Percentiles rank a stretch among this genome's conserved stretches.
Evolutionary conservation across 2,888 invertebrate genomes (phyloP).

Genomic region (Leptopilina syphax): DNA sequence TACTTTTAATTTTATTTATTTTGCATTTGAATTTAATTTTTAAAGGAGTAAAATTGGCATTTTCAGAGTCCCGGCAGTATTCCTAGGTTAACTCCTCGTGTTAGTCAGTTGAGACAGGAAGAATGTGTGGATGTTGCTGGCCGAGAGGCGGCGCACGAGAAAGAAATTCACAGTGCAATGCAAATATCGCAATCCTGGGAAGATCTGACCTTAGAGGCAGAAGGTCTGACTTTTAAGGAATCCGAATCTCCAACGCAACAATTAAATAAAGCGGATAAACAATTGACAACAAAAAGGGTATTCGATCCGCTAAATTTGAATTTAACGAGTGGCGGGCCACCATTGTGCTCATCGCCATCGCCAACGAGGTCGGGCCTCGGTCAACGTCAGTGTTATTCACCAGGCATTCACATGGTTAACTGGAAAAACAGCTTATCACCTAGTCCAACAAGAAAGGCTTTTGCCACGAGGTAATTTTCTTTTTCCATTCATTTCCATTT

Average conservation of each 20-base stretch:
- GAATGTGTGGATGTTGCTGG: slow-evolving; percentile 90
- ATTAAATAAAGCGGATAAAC: slow-evolving; percentile 66
- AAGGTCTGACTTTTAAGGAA: slow-evolving; percentile 77
- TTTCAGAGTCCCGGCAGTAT: slow-evolving; percentile 77
- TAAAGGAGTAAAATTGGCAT: too few relatives aligned
- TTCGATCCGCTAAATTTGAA: slow-evolving; percentile 76
- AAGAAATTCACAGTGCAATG: slow-evolving; percentile 93
- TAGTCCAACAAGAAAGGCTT: slow-evolving; percentile 90
- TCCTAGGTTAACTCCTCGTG: slow-evolving; percentile 88
- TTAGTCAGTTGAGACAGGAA: slow-evolving; percentile 92
- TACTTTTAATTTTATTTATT: too few relatives aligned
- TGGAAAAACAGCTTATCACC: slow-evolving; percentile 83
- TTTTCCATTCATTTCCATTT: slow-evolving; percentile 2
- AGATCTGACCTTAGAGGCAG: slow-evolving; percentile 87
- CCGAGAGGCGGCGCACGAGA: slow-evolving; percentile 94
- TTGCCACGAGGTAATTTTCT: slow-evolving; percentile 81
- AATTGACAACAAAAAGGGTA: slow-evolving; percentile 66
- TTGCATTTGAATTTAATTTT: neutral
- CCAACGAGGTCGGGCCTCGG: slow-evolving; percentile 78
- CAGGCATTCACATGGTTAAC: slow-evolving; percentile 78
- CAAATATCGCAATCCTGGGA: slow-evolving; percentile 97
- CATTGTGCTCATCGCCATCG: slow-evolving; percentile 81
- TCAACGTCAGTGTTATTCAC: slow-evolving; percentile 80
- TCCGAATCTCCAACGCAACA: slow-evolving; percentile 71
- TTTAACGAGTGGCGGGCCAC: slow-evolving; percentile 76